Evolutionary conservation across 1,140 invertebrate species (phyloP).

Genomic region (Lithobius niger): DNA sequence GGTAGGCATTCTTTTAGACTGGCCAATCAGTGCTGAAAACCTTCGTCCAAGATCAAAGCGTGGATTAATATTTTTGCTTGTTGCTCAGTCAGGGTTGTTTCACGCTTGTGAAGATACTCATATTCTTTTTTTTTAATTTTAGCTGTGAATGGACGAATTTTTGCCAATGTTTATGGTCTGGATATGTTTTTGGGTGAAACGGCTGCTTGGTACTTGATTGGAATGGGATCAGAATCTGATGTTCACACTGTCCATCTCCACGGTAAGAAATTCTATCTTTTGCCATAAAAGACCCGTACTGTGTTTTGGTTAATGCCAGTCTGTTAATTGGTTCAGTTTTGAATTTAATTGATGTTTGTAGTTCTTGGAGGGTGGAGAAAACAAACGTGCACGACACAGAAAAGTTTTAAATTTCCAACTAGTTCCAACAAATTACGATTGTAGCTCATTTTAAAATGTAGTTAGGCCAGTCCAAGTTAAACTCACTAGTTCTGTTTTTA

Average conservation of each 20-base stretch:
- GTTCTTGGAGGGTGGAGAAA: neutral
- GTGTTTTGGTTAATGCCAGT: too few species aligned
- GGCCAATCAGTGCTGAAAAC: neutral
- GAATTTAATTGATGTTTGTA: neutral
- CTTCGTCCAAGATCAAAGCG: neutral
- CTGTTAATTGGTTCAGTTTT: too few species aligned
- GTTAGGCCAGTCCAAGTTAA: too few species aligned
- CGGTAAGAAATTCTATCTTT: constrained; percentile 22
- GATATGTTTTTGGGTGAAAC: constrained; percentile 20
- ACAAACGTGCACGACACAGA: too few species aligned
- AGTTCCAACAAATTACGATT: too few species aligned
- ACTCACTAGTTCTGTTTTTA: too few species aligned
- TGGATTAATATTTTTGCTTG: too few species aligned
- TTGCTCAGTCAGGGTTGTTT: too few species aligned
- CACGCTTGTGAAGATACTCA: too few species aligned
- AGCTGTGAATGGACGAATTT: constrained; percentile 21
- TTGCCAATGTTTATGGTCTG: constrained; percentile 18
- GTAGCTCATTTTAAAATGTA: too few species aligned
- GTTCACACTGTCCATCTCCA: constrained; percentile 28
- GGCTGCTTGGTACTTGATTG: constrained; percentile 25
- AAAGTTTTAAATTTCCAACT: too few species aligned
- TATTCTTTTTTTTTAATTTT: neutral
- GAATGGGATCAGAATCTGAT: constrained; percentile 23
- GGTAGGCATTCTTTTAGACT: constrained; percentile 12
- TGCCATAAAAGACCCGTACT: too few species aligned